phyloP scores from a whole-genome alignment of 2,113 vertebrate genomes.

The Camelus bactrianus region DNA sequence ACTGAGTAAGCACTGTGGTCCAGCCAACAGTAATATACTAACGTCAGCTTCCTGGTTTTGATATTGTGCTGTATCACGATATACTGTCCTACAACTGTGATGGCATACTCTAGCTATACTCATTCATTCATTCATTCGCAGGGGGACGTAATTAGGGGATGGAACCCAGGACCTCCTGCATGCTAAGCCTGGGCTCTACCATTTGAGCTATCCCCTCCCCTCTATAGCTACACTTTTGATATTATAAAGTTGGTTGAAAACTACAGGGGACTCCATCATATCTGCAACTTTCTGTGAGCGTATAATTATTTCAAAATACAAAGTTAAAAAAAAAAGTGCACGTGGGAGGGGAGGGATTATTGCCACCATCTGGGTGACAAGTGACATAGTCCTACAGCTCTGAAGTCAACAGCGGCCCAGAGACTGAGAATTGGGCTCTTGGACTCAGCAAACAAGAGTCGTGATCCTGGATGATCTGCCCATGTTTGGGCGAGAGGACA shows the following conservation, averaged over 20 bases:
- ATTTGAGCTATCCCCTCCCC: too few species aligned
- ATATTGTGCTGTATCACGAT: too few species aligned
- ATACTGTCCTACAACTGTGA: not conserved
- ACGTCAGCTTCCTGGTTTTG: not conserved
- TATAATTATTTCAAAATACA: constrained; percentile 9
- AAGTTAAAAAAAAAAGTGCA: not conserved
- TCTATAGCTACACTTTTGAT: not conserved
- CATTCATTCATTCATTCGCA: too few species aligned
- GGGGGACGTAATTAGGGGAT: too few species aligned
- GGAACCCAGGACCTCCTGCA: too few species aligned
- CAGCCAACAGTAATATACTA: not conserved
- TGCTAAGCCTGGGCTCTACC: too few species aligned
- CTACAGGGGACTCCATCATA: not conserved
- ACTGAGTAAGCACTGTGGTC: not conserved
- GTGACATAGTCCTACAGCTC: not conserved
- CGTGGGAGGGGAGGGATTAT: not conserved
- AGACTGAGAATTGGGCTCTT: not conserved
- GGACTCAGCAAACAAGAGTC: not conserved
- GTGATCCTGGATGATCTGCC: not conserved
- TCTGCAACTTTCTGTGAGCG: not conserved
- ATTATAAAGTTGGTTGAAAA: not conserved
- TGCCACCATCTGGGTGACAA: not conserved
- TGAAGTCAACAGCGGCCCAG: not conserved
- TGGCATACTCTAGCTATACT: not conserved
- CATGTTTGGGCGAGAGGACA: not conserved